Evolutionary conservation across 2,888 invertebrate species (phyloP).

Genomic region (Eupeodes latifasciatus): DNA sequence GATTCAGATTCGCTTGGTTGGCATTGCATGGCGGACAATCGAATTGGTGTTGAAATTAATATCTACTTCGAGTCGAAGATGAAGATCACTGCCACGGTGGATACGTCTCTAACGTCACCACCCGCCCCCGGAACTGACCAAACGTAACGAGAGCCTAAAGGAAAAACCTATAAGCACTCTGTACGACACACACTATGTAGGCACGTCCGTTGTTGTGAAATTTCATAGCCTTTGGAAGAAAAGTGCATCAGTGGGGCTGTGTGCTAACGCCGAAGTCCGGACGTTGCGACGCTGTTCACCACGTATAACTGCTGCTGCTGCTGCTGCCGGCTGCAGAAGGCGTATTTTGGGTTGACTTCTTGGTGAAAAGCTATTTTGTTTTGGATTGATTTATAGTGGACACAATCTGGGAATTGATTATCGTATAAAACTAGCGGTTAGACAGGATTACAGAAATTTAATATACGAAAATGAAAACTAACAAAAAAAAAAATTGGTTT

Average conservation of each 20-base stretch:
- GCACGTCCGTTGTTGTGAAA: conserved; percentile 21
- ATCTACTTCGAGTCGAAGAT: conserved; percentile 51
- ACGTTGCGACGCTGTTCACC: too few species aligned
- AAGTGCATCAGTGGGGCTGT: conserved; percentile 39
- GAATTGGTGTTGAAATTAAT: conserved; percentile 71
- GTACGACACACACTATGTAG: not conserved
- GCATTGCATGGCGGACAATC: conserved; percentile 50
- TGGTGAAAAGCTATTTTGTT: conserved; percentile 47
- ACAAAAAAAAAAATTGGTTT: not conserved
- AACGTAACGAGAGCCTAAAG: not conserved
- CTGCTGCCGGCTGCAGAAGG: too few species aligned
- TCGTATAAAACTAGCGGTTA: conserved; percentile 4
- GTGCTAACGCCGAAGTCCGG: not conserved
- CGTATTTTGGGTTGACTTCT: conserved; percentile 28
- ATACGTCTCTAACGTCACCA: not conserved
- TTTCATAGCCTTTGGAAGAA: conserved; percentile 28
- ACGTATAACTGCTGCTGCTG: too few species aligned
- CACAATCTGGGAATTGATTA: conserved; percentile 43
- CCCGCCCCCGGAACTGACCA: conserved; percentile 34
- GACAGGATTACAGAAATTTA: conserved; percentile 12
- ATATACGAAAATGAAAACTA: conserved; percentile 29
- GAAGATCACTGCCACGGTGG: conserved; percentile 59
- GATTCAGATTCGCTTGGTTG: conserved; percentile 44
- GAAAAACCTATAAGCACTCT: conserved; percentile 1
- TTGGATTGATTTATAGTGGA: conserved; percentile 61